Conservation (phyloP, 1,140 invertebrate species). For the Aethina tumida region DNA sequence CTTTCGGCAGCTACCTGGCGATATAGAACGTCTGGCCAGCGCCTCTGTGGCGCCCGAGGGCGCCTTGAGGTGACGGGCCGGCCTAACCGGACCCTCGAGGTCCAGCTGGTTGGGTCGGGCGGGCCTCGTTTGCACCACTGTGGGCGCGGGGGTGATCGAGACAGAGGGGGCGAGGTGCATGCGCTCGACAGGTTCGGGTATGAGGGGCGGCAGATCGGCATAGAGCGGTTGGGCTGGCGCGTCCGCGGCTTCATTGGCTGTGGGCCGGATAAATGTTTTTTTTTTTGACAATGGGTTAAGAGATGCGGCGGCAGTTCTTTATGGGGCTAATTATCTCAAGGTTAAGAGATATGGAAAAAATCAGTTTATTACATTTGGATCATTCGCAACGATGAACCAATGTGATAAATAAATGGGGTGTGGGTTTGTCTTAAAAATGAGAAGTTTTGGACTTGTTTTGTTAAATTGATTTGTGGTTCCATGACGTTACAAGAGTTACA, state of each 20-base stretch:
- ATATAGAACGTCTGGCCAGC: conserved; percentile 18
- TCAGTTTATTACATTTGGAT: too few relatives aligned
- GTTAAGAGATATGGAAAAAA: too few relatives aligned
- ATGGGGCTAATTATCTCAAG: too few relatives aligned
- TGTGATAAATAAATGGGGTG: too few relatives aligned
- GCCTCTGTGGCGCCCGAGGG: conserved; percentile 15
- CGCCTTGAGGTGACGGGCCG: conserved; percentile 32
- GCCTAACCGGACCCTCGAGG: conserved; percentile 32
- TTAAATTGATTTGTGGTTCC: too few relatives aligned
- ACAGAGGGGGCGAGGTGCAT: conserved; percentile 23
- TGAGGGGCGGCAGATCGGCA: conserved; percentile 23
- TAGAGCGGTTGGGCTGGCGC: conserved; percentile 7
- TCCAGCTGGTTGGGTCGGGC: conserved; percentile 30
- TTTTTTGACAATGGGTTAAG: too few relatives aligned
- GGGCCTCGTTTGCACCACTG: conserved; percentile 21
- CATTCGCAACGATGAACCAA: too few relatives aligned
- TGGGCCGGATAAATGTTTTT: too few relatives aligned
- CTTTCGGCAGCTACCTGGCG: conserved; percentile 21
- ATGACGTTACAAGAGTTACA: too few relatives aligned
- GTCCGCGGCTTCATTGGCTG: conserved; percentile 7
- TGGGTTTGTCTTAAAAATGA: too few relatives aligned
- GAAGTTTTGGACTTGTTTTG: too few relatives aligned
- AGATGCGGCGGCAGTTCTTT: too few relatives aligned
- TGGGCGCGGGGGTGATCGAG: conserved; percentile 24
- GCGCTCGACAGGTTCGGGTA: conserved; percentile 29